Evolutionary conservation across 2,888 invertebrate genomes (phyloP).

Genomic region (Charanyca ferruginea): DNA sequence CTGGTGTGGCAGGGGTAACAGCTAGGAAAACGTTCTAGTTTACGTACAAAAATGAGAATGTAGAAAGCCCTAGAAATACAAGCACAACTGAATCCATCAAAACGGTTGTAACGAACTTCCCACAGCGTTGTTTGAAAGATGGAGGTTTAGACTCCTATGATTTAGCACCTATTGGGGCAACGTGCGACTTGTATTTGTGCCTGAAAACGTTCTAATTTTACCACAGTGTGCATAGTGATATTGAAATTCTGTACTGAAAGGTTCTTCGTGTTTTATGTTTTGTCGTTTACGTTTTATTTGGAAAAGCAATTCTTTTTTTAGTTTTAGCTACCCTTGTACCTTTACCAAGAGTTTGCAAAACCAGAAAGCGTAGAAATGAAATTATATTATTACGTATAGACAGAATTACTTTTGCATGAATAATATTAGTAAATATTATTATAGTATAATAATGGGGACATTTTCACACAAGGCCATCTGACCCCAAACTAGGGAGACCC

Average conservation of each 20-base stretch:
- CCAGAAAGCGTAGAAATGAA: neutral
- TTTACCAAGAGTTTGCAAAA: neutral
- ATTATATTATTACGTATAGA: neutral
- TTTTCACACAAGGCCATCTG: no score
- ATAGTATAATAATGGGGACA: no score
- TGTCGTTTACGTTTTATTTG: neutral
- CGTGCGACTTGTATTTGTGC: constrained; percentile 20
- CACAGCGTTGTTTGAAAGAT: constrained; percentile 41
- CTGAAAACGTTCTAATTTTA: constrained; percentile 32
- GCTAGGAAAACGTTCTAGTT: neutral
- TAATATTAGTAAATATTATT: no score
- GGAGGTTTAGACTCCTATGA: constrained; percentile 20
- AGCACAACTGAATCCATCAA: neutral
- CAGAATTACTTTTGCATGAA: no score
- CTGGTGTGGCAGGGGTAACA: no score
- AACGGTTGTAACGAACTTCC: constrained; percentile 1
- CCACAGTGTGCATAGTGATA: neutral
- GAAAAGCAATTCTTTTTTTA: neutral
- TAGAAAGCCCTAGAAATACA: neutral
- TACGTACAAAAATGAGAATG: neutral
- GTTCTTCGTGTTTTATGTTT: constrained; percentile 1
- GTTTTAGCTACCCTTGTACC: neutral
- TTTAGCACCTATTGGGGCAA: constrained; percentile 45
- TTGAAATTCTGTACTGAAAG: neutral
- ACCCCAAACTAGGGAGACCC: no score